Evolutionary conservation across 2,888 invertebrate genomes (phyloP).

Genomic region (Cryptocephalus moraei): DNA sequence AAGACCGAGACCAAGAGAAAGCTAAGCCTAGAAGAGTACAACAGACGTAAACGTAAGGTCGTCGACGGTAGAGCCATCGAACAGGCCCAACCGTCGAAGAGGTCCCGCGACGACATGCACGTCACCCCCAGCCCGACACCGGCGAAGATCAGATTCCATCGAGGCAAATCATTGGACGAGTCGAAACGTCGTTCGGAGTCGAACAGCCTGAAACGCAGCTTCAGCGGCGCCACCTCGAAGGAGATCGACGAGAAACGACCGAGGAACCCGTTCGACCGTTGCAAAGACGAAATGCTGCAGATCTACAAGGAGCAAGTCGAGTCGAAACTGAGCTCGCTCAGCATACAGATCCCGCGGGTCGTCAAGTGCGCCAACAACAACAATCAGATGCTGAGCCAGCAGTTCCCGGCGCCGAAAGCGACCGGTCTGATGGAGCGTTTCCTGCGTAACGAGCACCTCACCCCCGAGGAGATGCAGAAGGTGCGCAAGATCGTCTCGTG

Average conservation of each 20-base stretch:
- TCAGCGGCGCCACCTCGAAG: background rate
- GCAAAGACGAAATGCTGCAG: conserved; percentile 21
- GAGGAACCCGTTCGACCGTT: conserved; percentile 8
- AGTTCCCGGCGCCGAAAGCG: conserved; percentile 9
- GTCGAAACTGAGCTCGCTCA: conserved; percentile 26
- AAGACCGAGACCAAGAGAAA: conserved; percentile 12
- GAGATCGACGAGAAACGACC: conserved; percentile 19
- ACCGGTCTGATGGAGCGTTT: conserved; percentile 20
- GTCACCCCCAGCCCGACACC: background rate
- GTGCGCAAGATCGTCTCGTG: conserved; percentile 25
- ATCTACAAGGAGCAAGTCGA: conserved; percentile 28
- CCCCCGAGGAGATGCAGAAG: conserved; percentile 22
- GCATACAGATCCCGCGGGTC: conserved; percentile 24
- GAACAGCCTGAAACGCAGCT: background rate
- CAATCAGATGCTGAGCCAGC: conserved; percentile 5
- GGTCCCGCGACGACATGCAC: background rate
- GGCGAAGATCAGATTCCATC: conserved; percentile 5
- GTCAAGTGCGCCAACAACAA: conserved; percentile 13
- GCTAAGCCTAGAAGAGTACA: conserved; percentile 26
- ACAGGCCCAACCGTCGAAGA: background rate
- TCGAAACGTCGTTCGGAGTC: conserved; percentile 8
- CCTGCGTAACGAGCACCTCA: conserved; percentile 23
- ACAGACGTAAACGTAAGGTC: conserved; percentile 22
- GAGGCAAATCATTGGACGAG: conserved; percentile 15
- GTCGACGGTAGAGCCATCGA: background rate